Evolutionary conservation across 1,140 invertebrate genomes (phyloP).

Genomic region (Trinorchestia longiramus): DNA sequence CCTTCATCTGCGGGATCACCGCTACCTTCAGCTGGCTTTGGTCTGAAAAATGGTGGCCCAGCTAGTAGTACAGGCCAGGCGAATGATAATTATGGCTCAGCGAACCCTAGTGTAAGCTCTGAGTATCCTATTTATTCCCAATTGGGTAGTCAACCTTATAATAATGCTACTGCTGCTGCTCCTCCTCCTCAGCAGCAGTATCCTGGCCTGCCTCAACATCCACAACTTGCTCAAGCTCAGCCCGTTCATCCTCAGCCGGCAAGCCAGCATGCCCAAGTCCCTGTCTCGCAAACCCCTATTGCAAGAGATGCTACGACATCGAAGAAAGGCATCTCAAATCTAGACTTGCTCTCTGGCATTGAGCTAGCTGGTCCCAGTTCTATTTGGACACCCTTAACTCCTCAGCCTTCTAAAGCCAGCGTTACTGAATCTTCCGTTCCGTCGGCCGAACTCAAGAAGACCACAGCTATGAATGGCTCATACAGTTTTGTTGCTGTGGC

Average conservation of each 20-base stretch:
- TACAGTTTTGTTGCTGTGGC: not conserved
- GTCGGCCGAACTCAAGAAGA: not conserved
- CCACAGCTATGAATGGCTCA: not conserved
- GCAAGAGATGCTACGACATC: slow-evolving; percentile 56
- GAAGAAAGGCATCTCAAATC: slow-evolving; percentile 72
- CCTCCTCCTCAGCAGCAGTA: slow-evolving; percentile 58
- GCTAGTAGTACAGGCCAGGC: not conserved
- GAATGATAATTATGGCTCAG: not conserved
- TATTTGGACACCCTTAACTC: slow-evolving; percentile 78
- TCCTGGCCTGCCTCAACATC: slow-evolving; percentile 56
- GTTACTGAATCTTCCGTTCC: not conserved
- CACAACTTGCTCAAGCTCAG: slow-evolving; percentile 42
- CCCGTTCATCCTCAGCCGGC: not conserved
- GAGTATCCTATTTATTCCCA: not conserved
- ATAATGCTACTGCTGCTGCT: not conserved
- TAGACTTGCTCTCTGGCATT: slow-evolving; percentile 82
- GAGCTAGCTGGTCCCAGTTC: slow-evolving; percentile 78
- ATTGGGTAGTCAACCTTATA: not conserved
- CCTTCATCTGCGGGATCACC: slow-evolving; percentile 27
- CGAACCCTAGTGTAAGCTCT: not conserved
- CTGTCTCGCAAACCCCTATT: slow-evolving; percentile 5
- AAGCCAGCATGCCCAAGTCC: not conserved
- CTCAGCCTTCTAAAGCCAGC: slow-evolving; percentile 69
- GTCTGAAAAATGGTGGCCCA: not conserved
- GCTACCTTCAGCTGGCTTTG: slow-evolving; percentile 4